These are phyloP conservation scores for Podarcis cretensis DNA, from an alignment of 2,113 vertebrate genomes.

Conservation along the genomic window DNA sequence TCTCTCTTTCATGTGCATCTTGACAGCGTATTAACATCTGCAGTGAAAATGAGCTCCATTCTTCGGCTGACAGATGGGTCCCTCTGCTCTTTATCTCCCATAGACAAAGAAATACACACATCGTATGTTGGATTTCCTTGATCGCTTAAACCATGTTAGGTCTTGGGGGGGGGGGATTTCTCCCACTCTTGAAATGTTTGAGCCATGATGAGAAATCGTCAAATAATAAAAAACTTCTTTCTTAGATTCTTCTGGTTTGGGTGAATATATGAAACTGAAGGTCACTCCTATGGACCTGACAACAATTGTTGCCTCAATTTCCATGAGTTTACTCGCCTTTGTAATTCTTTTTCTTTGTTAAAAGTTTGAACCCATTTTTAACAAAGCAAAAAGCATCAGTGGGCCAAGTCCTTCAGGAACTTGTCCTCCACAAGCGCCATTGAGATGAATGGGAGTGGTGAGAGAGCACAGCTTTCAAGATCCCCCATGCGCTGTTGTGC, in stretches of 20 bases:
- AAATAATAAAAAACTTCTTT: conserved; percentile 53
- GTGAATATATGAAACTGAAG: conserved; percentile 39
- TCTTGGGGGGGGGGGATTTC: conserved; percentile 38
- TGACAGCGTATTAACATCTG: conserved; percentile 39
- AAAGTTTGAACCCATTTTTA: conserved; percentile 67
- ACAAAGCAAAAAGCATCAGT: conserved; percentile 41
- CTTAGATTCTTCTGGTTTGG: conserved; percentile 47
- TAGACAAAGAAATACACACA: conserved; percentile 33
- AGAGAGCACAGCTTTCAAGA: neutral
- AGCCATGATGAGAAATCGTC: conserved; percentile 57
- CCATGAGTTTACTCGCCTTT: conserved; percentile 65
- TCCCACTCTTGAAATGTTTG: conserved; percentile 9
- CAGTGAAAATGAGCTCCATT: conserved; percentile 39
- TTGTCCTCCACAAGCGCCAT: neutral
- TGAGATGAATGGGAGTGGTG: neutral
- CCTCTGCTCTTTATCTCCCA: neutral
- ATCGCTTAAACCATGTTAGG: conserved; percentile 30
- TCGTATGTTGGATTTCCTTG: conserved; percentile 46
- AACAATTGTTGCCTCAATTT: conserved; percentile 28
- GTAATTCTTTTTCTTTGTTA: conserved; percentile 59
- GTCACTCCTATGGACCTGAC: conserved; percentile 40
- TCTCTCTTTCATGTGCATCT: conserved; percentile 46
- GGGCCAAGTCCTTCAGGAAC: neutral
- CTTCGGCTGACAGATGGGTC: conserved; percentile 27
- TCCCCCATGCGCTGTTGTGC: too few relatives aligned